These are phyloP conservation scores for Mugil cephalus DNA, from an alignment of 2,113 vertebrate species.

Conservation along the genomic window DNA sequence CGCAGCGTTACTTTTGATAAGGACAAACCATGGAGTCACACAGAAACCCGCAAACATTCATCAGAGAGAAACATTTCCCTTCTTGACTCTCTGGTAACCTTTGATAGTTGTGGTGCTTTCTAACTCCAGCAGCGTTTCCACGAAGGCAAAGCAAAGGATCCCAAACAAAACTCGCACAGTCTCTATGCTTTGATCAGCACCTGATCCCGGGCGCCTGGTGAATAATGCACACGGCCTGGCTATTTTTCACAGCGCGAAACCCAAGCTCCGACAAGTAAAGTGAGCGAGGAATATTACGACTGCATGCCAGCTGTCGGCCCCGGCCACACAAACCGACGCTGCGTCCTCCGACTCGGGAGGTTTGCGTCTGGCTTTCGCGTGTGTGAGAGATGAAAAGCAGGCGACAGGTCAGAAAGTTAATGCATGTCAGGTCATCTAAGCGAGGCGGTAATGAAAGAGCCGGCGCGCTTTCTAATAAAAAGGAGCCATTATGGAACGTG, in stretches of 20 bases:
- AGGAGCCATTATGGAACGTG: slow-evolving; percentile 35
- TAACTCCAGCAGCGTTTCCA: slow-evolving; percentile 24
- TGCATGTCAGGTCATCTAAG: slow-evolving; percentile 11
- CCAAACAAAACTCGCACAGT: slow-evolving; percentile 44
- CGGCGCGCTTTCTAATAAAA: slow-evolving; percentile 47
- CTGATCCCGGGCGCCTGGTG: slow-evolving; percentile 81
- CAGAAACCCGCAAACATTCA: not conserved
- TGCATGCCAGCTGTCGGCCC: slow-evolving; percentile 77
- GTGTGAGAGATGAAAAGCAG: slow-evolving; percentile 21
- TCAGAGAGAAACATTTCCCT: not conserved
- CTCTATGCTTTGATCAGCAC: slow-evolving; percentile 70
- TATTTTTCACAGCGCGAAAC: slow-evolving; percentile 84
- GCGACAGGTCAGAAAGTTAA: slow-evolving; percentile 21
- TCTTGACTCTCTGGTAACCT: slow-evolving; percentile 37
- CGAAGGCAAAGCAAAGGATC: slow-evolving; percentile 15
- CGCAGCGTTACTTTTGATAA: slow-evolving; percentile 74
- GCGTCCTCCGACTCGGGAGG: not conserved
- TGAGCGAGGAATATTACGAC: slow-evolving; percentile 78
- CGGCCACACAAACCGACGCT: slow-evolving; percentile 11
- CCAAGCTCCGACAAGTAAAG: slow-evolving; percentile 78
- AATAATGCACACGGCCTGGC: slow-evolving; percentile 87
- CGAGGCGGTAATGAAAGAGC: slow-evolving; percentile 34
- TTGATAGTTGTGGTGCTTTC: slow-evolving; percentile 48
- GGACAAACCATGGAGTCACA: slow-evolving; percentile 58
- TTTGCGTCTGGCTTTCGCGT: not conserved